Percentiles rank a stretch among this genome's conserved stretches.
Evolutionary conservation across 2,888 invertebrate genomes (phyloP).

Genomic region (Meiosimyza decipiens): DNA sequence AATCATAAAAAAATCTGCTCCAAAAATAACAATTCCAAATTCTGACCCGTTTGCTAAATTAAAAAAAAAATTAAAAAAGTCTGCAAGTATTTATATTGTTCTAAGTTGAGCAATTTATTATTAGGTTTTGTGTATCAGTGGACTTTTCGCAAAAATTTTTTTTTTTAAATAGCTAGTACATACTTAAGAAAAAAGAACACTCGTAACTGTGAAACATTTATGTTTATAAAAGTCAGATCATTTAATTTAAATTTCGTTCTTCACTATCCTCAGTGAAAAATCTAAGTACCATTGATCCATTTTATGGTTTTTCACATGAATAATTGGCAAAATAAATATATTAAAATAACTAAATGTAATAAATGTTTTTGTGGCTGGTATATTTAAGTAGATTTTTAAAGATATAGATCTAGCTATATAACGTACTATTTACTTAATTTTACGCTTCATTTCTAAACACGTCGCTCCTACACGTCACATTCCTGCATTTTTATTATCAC

Average conservation of each 20-base stretch:
- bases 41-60: too few species aligned
- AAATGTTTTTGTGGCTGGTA: constrained; percentile 60
- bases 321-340: constrained; percentile 1
- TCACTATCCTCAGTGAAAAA: constrained; percentile 3
- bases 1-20: too few species aligned
- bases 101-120: constrained; percentile 11
- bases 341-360: constrained; percentile 33
- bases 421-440: too few species aligned
- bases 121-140: not conserved
- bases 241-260: constrained; percentile 17
- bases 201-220: constrained; percentile 35
- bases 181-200: constrained; percentile 19
- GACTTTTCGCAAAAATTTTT: not conserved
- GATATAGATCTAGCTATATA: too few species aligned
- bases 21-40: too few species aligned
- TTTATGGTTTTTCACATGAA: not conserved
- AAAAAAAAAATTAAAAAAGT: not conserved
- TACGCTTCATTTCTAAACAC: too few species aligned
- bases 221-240: constrained; percentile 13
- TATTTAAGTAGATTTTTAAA: constrained; percentile 38
- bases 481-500: too few species aligned
- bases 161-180: too few species aligned
- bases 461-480: too few species aligned
- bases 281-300: too few species aligned
- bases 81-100: constrained; percentile 8